Evolutionary conservation across 1,140 invertebrate species (phyloP).

Genomic region (Prorops nasuta): DNA sequence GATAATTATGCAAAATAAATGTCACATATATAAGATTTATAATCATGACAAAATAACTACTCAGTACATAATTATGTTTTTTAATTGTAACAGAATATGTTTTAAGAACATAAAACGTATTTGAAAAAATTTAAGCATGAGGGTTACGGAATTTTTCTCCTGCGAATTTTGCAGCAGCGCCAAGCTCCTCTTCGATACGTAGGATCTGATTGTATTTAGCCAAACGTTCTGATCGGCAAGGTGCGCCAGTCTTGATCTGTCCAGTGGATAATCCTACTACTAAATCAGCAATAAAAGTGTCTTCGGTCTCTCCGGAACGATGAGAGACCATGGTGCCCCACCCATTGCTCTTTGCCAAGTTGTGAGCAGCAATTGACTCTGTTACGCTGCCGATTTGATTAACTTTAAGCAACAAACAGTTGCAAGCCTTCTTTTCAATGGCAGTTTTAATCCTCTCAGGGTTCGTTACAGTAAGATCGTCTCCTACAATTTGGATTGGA

Average conservation of each 20-base stretch:
- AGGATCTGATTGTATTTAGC: slow-evolving; percentile 99
- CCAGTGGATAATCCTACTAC: slow-evolving; percentile 96
- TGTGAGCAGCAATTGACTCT: slow-evolving; percentile 94
- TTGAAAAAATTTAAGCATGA: slow-evolving; percentile 50
- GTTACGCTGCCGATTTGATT: slow-evolving; percentile 98
- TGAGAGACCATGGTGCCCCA: slow-evolving; percentile 99
- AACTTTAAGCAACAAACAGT: slow-evolving; percentile 95
- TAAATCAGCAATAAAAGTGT: slow-evolving; percentile 97
- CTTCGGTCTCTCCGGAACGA: slow-evolving; percentile 97
- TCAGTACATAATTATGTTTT: too few species aligned
- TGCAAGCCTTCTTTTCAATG: slow-evolving; percentile 96
- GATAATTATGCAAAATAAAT: too few species aligned
- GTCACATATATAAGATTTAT: too few species aligned
- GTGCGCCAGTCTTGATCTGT: slow-evolving; percentile 98
- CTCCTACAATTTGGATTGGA: slow-evolving; percentile 90
- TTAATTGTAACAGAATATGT: too few species aligned
- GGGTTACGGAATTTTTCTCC: slow-evolving; percentile 93
- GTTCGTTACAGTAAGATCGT: slow-evolving; percentile 95
- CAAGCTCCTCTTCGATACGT: slow-evolving; percentile 97
- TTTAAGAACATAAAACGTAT: too few species aligned
- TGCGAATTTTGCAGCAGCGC: slow-evolving; percentile 85
- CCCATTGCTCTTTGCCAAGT: slow-evolving; percentile 87
- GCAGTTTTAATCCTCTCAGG: slow-evolving; percentile 83
- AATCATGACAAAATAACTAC: too few species aligned
- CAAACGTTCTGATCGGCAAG: slow-evolving; percentile 95